Conservation (phyloP, 2,113 vertebrate species). For the Donacobius atricapilla region DNA sequence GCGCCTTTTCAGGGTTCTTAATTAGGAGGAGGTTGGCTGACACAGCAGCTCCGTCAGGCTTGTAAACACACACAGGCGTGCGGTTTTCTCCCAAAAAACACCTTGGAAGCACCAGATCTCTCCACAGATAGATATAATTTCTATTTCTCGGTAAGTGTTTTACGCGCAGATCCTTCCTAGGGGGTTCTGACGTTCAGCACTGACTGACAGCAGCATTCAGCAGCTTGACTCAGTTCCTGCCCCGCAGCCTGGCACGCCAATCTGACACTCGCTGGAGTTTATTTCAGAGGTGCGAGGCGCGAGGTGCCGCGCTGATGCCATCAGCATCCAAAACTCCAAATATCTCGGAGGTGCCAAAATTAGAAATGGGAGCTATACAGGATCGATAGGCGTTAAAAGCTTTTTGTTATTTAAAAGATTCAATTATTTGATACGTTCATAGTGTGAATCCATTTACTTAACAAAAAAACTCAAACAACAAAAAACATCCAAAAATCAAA, state of each 20-base stretch:
- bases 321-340: neutral
- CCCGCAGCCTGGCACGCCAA: neutral
- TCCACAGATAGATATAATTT: fast-evolving
- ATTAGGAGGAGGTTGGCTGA: neutral
- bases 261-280: neutral
- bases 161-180: fast-evolving
- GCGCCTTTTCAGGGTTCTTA: neutral
- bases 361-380: neutral
- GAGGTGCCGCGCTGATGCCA: neutral
- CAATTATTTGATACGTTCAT: neutral
- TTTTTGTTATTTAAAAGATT: neutral
- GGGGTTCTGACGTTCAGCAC: fast-evolving
- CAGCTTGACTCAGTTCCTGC: neutral
- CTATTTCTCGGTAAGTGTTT: neutral
- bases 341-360: neutral
- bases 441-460: neutral
- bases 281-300: neutral
- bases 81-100: neutral
- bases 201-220: neutral
- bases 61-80: neutral
- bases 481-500: neutral
- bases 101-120: neutral
- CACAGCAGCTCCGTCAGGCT: neutral
- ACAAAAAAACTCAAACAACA: neutral
- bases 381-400: neutral